Evolutionary conservation across 2,888 invertebrate genomes (phyloP).

Genomic region (Alcis repandata): DNA sequence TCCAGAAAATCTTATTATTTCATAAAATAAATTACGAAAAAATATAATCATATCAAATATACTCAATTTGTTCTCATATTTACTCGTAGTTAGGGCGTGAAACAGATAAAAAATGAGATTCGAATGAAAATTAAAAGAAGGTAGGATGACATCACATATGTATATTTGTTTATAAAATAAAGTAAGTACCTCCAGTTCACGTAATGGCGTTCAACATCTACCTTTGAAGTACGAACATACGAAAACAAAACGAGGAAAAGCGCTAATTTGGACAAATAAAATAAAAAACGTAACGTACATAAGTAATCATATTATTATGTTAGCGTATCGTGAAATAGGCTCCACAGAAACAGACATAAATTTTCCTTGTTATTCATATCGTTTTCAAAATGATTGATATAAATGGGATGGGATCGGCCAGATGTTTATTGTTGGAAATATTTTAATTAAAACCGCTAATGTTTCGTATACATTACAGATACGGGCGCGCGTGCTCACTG

Average conservation of each 20-base stretch:
- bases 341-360: conserved; percentile 1
- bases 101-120: too few relatives aligned
- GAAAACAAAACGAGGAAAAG: conserved; percentile 36
- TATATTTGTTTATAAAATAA: conserved; percentile 19
- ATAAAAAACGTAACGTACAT: conserved; percentile 24
- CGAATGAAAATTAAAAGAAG: too few relatives aligned
- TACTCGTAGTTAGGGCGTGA: too few relatives aligned
- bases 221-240: conserved; percentile 26
- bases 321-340: conserved; percentile 1
- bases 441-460: not conserved
- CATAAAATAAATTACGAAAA: too few relatives aligned
- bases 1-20: too few relatives aligned
- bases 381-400: not conserved
- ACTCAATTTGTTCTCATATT: too few relatives aligned
- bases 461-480: not conserved
- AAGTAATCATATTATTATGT: conserved; percentile 38
- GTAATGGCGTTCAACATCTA: conserved; percentile 18
- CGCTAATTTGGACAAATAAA: conserved; percentile 33
- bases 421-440: not conserved
- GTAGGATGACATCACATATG: conserved; percentile 1
- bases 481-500: not conserved
- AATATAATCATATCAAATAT: too few relatives aligned
- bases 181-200: conserved; percentile 4
- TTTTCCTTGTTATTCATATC: not conserved
- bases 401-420: not conserved